Base-by-base conservation (phyloP, 2,797 vertebrate species). In the Manis crassicaudata region DNA sequence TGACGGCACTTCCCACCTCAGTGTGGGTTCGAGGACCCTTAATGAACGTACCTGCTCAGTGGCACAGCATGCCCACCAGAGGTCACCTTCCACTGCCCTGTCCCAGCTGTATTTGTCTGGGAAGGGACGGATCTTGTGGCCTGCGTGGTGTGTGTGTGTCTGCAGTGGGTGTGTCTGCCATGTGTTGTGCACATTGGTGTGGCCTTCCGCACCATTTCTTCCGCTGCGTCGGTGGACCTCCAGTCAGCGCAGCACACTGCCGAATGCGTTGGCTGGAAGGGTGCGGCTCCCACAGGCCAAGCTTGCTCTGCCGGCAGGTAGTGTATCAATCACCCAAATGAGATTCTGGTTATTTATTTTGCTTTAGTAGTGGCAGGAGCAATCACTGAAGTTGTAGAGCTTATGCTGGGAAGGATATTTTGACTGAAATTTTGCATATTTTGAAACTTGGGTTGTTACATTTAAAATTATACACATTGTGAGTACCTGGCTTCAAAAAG, bases 401-500 rank as follows among this genome's bases (percentile, higher is more conserved):
- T 90, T 1, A 3, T 60, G 88, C 92, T 29, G 68, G 72, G 62
- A 75, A 96, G 86, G 63, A 35, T 92, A 75, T 96, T 94, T 81
- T 89, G 88, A 96, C 88, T 89, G 86, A 92, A 70, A 93, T 63
- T 96, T 92, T 96, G 86, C 97, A 94, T 97, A 95, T 97, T 86
- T 97, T 96, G 96, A 96, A 96, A 96, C 94, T 97, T 27, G 3
- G 77, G 82, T 94, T 79, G 95, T 97, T 96, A 89, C 75, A 67
- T 94, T 96, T 96, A 97, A 94, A 97, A 97, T 97, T 84, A 91
- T 88, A 96, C 92, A 54, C 50, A 23, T 77, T 73, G 94, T 95
- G 90, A 96, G 68, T 58, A 54, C 37, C 88, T 68, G 68, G 65
- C 92, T 96, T 97, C 96, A 96, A 75, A 97, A 32, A 77, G 93